phyloP scores from a whole-genome alignment of 1,140 invertebrate species.

The Lerema accius region DNA sequence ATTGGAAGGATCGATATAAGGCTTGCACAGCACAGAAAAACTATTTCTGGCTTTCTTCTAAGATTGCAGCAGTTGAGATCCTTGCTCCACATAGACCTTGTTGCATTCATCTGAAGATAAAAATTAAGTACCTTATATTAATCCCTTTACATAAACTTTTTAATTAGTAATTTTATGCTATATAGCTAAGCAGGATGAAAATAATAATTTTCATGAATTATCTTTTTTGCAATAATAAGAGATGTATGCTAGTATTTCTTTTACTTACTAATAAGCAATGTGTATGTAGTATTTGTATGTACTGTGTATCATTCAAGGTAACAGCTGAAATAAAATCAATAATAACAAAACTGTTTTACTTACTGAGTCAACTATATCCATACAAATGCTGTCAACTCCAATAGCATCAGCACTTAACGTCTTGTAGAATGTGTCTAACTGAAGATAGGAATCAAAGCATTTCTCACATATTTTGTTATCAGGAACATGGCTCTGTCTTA shows the following conservation, averaged over 20 bases:
- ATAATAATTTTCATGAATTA: too few relatives aligned
- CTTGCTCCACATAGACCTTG: conserved; percentile 83
- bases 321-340: conserved; percentile 27
- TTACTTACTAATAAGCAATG: too few relatives aligned
- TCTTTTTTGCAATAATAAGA: too few relatives aligned
- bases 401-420: conserved; percentile 81
- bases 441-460: conserved; percentile 81
- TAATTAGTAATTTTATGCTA: too few relatives aligned
- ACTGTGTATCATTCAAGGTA: conserved; percentile 6
- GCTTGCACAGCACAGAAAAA: conserved; percentile 80
- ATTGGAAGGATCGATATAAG: conserved; percentile 79
- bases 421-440: conserved; percentile 81
- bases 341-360: conserved; percentile 44
- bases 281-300: too few relatives aligned
- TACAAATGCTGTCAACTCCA: conserved; percentile 83
- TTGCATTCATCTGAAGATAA: conserved; percentile 83
- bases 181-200: background rate
- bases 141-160: too few relatives aligned
- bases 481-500: conserved; percentile 58
- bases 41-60: conserved; percentile 79
- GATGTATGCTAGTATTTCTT: too few relatives aligned
- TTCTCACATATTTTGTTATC: conserved; percentile 75
- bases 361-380: conserved; percentile 85
- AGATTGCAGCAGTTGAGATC: conserved; percentile 81
- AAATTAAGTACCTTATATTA: background rate